A percentile compares a stretch with the other conserved stretches of the same genome.
These are phyloP conservation scores for Rissa tridactyla DNA, from an alignment of 2,113 vertebrate genomes.

Conservation along the genomic window DNA sequence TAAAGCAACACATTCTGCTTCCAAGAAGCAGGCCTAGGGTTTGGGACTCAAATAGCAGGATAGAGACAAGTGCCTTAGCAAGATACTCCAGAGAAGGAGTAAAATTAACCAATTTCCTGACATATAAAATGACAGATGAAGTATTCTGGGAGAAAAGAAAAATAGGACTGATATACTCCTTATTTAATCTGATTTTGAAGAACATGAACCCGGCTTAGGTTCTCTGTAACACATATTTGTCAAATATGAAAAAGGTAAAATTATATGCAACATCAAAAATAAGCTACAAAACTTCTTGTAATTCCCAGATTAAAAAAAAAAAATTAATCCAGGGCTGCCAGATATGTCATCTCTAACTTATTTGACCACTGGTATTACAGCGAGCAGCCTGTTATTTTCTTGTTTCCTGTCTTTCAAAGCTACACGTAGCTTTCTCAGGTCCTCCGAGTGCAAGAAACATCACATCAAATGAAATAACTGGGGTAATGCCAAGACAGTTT, in stretches of 20 bases:
- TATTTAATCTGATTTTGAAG: not conserved
- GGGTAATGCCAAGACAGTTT: not conserved
- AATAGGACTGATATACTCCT: not conserved
- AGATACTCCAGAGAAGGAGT: not conserved
- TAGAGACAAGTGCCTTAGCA: not conserved
- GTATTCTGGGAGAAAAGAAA: not conserved
- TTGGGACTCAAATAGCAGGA: not conserved
- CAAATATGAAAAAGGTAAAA: not conserved
- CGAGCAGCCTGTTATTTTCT: not conserved
- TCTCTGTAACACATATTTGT: not conserved
- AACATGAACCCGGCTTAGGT: not conserved
- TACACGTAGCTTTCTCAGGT: not conserved
- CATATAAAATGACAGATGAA: not conserved
- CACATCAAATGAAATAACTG: not conserved
- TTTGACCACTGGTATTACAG: not conserved
- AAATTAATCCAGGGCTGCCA: not conserved
- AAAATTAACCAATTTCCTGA: not conserved
- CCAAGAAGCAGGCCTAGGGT: not conserved
- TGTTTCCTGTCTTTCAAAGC: not conserved
- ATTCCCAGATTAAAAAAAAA: not conserved
- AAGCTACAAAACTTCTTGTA: not conserved
- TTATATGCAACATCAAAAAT: not conserved
- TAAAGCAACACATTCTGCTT: not conserved
- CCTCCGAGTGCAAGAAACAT: not conserved
- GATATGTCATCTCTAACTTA: not conserved